A percentile compares a stretch with the other conserved stretches of the same genome.
These are phyloP conservation scores for Tetragonula carbonaria DNA, from an alignment of 2,888 invertebrate species.

Conservation along the genomic window DNA sequence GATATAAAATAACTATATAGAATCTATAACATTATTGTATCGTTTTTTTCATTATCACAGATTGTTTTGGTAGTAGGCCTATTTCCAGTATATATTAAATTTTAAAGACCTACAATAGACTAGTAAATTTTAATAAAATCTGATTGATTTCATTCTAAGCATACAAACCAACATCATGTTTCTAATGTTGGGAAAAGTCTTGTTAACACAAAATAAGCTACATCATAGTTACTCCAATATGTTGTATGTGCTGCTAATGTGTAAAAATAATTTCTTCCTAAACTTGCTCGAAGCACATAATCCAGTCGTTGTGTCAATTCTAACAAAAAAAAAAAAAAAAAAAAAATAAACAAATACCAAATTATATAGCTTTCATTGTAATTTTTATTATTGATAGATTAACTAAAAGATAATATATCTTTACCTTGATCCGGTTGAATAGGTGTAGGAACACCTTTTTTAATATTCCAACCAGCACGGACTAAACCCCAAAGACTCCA, in stretches of 20 bases:
- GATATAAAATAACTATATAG: constrained; percentile 70
- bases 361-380: constrained; percentile 4
- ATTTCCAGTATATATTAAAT: constrained; percentile 73
- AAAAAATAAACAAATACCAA: background rate
- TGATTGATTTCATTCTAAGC: constrained; percentile 62
- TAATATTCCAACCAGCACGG: constrained; percentile 82
- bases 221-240: constrained; percentile 88
- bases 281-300: constrained; percentile 86
- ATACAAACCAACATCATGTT: constrained; percentile 81
- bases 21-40: constrained; percentile 82
- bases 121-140: constrained; percentile 73
- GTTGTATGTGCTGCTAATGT: constrained; percentile 87
- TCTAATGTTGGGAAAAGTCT: constrained; percentile 85
- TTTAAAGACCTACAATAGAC: constrained; percentile 76
- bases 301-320: constrained; percentile 87
- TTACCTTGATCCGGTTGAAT: constrained; percentile 84
- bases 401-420: background rate
- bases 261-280: constrained; percentile 86
- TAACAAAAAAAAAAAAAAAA: constrained; percentile 66
- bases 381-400: background rate
- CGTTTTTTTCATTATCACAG: constrained; percentile 83
- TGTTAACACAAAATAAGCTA: constrained; percentile 87
- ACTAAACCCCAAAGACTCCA: constrained; percentile 85
- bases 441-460: constrained; percentile 80
- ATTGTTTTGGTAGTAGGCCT: constrained; percentile 82